Percentiles rank a stretch among this genome's conserved stretches.
phyloP scores from a whole-genome alignment of 1,140 invertebrate genomes.

The Papilio dardanus region DNA sequence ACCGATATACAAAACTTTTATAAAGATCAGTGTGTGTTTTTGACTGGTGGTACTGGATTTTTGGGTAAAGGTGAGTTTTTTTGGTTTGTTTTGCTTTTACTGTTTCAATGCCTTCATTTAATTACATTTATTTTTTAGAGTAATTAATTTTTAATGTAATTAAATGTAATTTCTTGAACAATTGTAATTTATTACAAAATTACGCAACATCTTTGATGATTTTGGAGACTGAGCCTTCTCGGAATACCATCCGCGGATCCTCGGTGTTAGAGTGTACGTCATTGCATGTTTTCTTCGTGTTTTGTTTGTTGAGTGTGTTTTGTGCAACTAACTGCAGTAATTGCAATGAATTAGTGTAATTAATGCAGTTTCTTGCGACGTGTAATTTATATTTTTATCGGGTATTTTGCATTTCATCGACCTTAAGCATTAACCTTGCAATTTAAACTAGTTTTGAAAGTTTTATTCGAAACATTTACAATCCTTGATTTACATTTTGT shows the following conservation, averaged over 20 bases:
- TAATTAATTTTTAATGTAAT: no score
- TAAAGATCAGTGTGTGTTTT: conserved; percentile 85
- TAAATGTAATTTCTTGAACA: not conserved
- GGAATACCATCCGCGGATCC: not conserved
- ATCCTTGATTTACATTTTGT: not conserved
- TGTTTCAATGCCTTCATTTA: conserved; percentile 37
- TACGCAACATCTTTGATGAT: no score
- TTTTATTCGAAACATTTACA: not conserved
- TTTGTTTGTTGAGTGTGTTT: not conserved
- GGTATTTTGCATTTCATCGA: conserved; percentile 10
- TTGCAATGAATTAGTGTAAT: not conserved
- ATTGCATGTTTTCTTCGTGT: not conserved
- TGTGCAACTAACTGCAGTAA: not conserved
- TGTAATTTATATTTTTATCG: not conserved
- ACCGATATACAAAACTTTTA: conserved; percentile 84
- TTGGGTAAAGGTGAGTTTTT: conserved; percentile 87
- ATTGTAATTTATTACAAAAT: no score
- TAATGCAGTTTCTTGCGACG: not conserved
- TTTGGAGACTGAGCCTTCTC: no score
- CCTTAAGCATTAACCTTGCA: not conserved
- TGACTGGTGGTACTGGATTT: conserved; percentile 90
- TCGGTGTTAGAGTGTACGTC: not conserved
- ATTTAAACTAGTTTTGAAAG: not conserved
- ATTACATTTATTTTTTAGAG: no score
- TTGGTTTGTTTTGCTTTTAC: conserved; percentile 41